A percentile compares a stretch with the other conserved stretches of the same genome.
These are phyloP conservation scores for Platorchestia sp. DNA, from an alignment of 1,140 invertebrate species.

Conservation along the genomic window DNA sequence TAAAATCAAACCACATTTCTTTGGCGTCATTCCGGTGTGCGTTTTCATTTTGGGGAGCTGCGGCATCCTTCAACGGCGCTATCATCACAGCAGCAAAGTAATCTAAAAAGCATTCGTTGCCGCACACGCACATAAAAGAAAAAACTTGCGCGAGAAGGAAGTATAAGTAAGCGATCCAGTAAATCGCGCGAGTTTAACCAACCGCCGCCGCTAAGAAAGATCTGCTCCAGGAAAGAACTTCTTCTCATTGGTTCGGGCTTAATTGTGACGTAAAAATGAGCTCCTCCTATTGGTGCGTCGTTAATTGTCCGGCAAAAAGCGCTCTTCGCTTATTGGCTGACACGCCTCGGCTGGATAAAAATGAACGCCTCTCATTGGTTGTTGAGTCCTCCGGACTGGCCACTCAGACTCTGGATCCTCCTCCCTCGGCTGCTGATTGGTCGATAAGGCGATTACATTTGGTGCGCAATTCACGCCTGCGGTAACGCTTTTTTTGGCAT, in stretches of 20 bases:
- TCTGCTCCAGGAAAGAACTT: conserved; percentile 14
- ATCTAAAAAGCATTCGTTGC: conserved; percentile 35
- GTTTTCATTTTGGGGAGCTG: background rate
- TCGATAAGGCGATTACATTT: background rate
- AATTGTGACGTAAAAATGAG: conserved; percentile 12
- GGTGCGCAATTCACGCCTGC: background rate
- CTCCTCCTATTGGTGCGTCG: background rate
- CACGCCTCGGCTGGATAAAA: background rate
- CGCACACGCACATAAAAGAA: background rate
- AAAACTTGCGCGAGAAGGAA: background rate
- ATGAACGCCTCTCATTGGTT: background rate
- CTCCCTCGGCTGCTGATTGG: background rate
- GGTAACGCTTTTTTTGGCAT: background rate
- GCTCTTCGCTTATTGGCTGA: background rate
- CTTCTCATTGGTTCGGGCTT: conserved; percentile 29
- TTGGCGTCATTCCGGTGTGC: background rate
- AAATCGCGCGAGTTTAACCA: conserved; percentile 24
- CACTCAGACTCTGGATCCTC: conserved; percentile 31
- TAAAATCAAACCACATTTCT: background rate
- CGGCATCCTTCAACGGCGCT: conserved; percentile 25
- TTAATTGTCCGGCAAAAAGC: conserved; percentile 10
- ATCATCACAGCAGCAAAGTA: conserved; percentile 21
- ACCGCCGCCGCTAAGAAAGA: conserved; percentile 14
- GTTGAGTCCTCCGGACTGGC: background rate
- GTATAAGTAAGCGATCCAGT: conserved; percentile 14